These are phyloP conservation scores for Sander vitreus DNA, from an alignment of 2,113 vertebrate genomes.

Conservation along the genomic window DNA sequence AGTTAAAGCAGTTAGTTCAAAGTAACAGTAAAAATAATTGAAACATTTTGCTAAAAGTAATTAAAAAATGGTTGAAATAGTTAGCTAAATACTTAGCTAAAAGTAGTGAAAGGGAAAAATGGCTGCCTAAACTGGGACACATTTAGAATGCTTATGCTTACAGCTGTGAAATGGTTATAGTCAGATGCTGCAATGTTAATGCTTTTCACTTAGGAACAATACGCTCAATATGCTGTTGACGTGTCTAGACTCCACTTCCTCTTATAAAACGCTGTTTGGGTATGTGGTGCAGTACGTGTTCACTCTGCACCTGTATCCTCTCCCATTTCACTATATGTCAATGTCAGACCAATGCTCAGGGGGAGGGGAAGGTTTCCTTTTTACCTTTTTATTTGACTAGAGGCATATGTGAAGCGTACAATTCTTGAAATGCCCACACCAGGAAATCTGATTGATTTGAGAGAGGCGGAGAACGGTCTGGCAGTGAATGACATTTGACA, in stretches of 20 bases:
- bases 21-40: background rate
- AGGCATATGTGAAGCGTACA: background rate
- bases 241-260: slow-evolving; percentile 61
- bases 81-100: background rate
- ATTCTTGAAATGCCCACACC: slow-evolving; percentile 56
- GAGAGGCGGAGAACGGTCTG: background rate
- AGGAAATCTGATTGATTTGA: slow-evolving; percentile 18
- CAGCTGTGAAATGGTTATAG: too few species aligned
- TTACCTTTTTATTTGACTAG: slow-evolving; percentile 6
- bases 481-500: slow-evolving; percentile 17
- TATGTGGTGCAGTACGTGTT: background rate
- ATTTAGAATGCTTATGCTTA: too few species aligned
- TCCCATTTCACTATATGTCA: background rate
- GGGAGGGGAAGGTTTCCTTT: slow-evolving; percentile 44
- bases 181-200: background rate
- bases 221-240: background rate
- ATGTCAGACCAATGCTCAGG: background rate
- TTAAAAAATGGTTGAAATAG: background rate
- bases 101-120: too few species aligned
- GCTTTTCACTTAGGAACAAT: background rate
- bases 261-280: slow-evolving; percentile 6
- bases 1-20: background rate
- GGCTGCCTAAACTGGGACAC: too few species aligned
- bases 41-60: background rate
- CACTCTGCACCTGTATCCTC: slow-evolving; percentile 51